Base-by-base conservation (phyloP, 2,888 invertebrate genomes). In the Leptura quadrifasciata region DNA sequence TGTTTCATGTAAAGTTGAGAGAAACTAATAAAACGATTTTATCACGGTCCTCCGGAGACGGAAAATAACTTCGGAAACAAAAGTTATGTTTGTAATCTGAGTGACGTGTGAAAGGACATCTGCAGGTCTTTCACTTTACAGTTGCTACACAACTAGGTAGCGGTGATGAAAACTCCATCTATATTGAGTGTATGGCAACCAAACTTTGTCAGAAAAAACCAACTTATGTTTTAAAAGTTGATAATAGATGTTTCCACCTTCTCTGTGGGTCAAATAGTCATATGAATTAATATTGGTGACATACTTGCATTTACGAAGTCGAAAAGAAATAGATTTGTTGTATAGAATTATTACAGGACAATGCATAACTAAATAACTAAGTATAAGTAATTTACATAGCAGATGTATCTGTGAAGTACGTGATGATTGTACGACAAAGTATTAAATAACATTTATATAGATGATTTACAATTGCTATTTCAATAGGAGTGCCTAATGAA, bases 21-120 rank as follows among this genome's bases (percentile, higher is more conserved):
- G 58, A 21, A 69, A 58, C 69, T 39, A 69, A 58, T 39, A 69
- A 39, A 69, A 58, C 57, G 58, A 31, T 58, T 58, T 20, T 20
- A 12, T 35, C 58, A 35, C 35, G 54, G 58, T n/a, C 8, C 58
- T 10, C 15, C 71, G 60, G 20, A 55, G 39, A 70, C 60, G 39
- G 3, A 15, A n/a, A 57, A 39, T 35, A 69, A 69, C 61, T 71
- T 71, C 47, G n/a, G 71, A 71, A 61, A 71, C 61, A 52, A 71
- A 71, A 71, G 71, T 71, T 71, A 61, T 61, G 71, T 71, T 61
- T 71, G 61, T 47, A 12, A 71, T 71, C 60, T 61, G 60, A 71
- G 71, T 71, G 71, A 71, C 71, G 71, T 71, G 71, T 18, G 71
- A 71, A 71, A 47, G 47, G 52, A 71, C 71, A 71, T 71, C 71